Evolutionary conservation across 2,113 vertebrate species (phyloP), one percentile per base, ranked within the genome.

Genomic region (Labrus mixtus): DNA sequence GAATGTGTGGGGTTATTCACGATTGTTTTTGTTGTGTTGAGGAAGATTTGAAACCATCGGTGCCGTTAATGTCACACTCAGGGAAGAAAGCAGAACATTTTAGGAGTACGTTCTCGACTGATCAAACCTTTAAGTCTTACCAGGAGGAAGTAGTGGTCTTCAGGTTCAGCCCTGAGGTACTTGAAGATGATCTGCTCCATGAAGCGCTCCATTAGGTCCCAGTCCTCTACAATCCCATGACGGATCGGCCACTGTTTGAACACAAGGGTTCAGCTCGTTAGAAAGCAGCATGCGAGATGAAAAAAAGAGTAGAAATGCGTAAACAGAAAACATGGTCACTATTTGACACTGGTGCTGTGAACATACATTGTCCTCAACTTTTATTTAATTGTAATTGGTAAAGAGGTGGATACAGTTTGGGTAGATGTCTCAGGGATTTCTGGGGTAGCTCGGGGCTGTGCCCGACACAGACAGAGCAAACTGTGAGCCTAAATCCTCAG

Each of bases 131-230:
- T 8, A 5, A 16, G 8, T 59, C 96, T 94, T 90, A 99, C 98
- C 96, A 99, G 92, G 79, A 99, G 96, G 92, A 99, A 99, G 94
- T 97, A 98, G 94, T 99, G 98, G 81, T 99, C 98, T 93, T 99
- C 98, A 0, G 98, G 97, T 91, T 99, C 98, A 20, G 97, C 97
- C 83, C 97, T 95, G 91, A 99, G 94, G 92, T 99, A 99, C 83
- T 99, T 98, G 92, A 99, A 99, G 92, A 99, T 99, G 89, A 99
- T 95, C 93, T 99, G 97, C 85, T 99, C 98, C 98, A 99, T 99
- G 93, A 99, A 99, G 65, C 97, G 94, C 92, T 99, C 98, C 98
- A 99, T 99, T 68, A 99, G 93, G 86, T 99, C 98, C 98, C 98
- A 99, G 82, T 99, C 98, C 93, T 99, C 98, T 89, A 99, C 97